A percentile compares a stretch with the other conserved stretches of the same genome.
phyloP scores from a whole-genome alignment of 2,888 invertebrate genomes.

The Philereme transversata region DNA sequence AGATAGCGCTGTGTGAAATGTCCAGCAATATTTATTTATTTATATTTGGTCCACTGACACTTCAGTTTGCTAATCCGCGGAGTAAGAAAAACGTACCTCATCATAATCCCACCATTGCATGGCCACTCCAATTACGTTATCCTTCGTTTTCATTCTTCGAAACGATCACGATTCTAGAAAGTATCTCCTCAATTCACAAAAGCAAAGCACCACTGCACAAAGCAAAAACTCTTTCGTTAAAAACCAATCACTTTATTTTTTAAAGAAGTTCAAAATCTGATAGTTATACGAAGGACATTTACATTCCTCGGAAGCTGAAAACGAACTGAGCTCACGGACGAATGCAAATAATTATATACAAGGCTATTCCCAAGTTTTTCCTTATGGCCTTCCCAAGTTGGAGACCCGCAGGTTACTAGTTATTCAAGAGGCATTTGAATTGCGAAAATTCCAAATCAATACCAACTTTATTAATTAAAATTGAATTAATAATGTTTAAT shows the following conservation, averaged over 20 bases:
- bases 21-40: too few relatives aligned
- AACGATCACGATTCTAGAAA: background rate
- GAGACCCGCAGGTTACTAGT: background rate
- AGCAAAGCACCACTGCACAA: too few relatives aligned
- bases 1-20: too few relatives aligned
- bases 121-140: slow-evolving; percentile 20
- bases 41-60: too few relatives aligned
- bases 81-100: slow-evolving; percentile 19
- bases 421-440: background rate
- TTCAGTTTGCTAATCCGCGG: too few relatives aligned
- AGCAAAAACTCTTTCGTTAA: too few relatives aligned
- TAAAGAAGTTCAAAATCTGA: background rate
- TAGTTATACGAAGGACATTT: slow-evolving; percentile 12
- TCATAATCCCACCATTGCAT: slow-evolving; percentile 19
- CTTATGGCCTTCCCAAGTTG: slow-evolving; percentile 24
- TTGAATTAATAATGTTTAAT: background rate
- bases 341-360: slow-evolving; percentile 3
- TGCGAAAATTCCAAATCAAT: background rate
- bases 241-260: background rate
- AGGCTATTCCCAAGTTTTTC: slow-evolving; percentile 21
- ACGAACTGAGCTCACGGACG: slow-evolving; percentile 27
- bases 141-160: slow-evolving; percentile 11
- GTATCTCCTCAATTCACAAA: too few relatives aligned
- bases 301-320: slow-evolving; percentile 12
- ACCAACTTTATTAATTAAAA: too few relatives aligned